Conservation (phyloP, 2,797 vertebrate species). For the Bradypodion ventrale region DNA sequence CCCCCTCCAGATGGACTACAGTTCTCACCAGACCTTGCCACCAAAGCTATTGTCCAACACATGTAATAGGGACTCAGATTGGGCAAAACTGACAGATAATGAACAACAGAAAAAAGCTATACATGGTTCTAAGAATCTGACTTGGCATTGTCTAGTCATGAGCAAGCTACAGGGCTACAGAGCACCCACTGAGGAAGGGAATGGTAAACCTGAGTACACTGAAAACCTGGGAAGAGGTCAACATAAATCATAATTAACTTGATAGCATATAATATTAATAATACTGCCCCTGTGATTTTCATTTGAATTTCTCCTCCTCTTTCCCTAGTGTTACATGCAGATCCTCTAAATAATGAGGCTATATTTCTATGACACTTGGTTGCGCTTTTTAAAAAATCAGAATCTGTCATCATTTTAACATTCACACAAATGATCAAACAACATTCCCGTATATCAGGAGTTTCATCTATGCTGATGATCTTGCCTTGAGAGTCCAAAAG, state of each 20-base stretch:
- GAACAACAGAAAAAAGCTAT: background rate
- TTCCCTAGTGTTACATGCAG: background rate
- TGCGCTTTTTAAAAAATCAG: constrained; percentile 26
- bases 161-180: no score
- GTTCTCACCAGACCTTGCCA: background rate
- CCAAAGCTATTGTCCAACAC: background rate
- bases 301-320: background rate
- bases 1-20: background rate
- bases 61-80: background rate
- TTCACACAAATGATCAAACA: no score
- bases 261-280: no score
- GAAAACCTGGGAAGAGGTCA: no score
- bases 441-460: no score
- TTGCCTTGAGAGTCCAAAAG: no score
- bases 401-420: constrained; percentile 22
- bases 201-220: no score
- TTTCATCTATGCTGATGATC: no score
- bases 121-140: background rate
- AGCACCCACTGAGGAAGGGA: no score
- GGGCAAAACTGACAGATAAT: background rate
- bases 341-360: background rate
- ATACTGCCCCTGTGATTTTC: background rate
- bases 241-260: no score
- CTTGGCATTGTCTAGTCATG: background rate
- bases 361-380: background rate